Conservation (phyloP, 2,113 vertebrate genomes). For the Notarius lentiginosus region DNA sequence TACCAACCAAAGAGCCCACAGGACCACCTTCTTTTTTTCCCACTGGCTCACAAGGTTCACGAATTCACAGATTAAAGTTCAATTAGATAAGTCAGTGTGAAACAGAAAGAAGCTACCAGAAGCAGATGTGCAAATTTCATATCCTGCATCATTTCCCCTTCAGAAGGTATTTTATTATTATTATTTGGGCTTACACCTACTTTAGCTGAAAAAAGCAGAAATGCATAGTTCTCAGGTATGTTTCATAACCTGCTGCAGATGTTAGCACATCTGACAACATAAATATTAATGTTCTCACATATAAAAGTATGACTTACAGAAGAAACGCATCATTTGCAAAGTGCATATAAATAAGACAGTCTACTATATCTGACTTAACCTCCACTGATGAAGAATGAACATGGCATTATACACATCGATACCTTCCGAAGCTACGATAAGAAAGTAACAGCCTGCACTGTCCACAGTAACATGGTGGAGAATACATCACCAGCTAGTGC, state of each 20-base stretch:
- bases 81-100: not conserved
- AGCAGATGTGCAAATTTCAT: too few species aligned
- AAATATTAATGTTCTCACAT: too few species aligned
- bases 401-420: not conserved
- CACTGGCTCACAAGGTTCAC: not conserved
- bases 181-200: not conserved
- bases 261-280: too few species aligned
- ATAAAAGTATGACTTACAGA: too few species aligned
- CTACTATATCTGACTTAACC: not conserved
- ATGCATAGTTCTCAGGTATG: not conserved
- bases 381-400: not conserved
- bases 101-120: too few species aligned
- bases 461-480: not conserved
- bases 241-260: too few species aligned
- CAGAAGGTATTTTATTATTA: too few species aligned
- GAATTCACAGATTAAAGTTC: not conserved
- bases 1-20: not conserved
- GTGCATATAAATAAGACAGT: too few species aligned
- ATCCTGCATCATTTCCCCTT: too few species aligned
- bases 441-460: not conserved
- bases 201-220: not conserved
- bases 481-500: not conserved
- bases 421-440: not conserved
- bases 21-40: too few species aligned
- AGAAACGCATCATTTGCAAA: too few species aligned